Conservation (phyloP, 2,113 vertebrate species). For the Clarias gariepinus region DNA sequence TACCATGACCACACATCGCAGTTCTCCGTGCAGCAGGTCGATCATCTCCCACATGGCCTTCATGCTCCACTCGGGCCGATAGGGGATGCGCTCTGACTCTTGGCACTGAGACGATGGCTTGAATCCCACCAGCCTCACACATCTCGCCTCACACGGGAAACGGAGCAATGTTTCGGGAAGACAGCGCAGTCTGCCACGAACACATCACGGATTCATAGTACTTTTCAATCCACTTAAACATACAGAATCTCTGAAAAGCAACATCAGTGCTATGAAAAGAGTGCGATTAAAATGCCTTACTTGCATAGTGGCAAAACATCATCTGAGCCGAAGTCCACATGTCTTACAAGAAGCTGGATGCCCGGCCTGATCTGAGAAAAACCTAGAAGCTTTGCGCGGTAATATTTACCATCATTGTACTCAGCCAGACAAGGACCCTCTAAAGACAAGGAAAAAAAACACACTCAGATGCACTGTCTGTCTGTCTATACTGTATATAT, state of each 20-base stretch:
- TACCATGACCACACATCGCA: constrained; percentile 79
- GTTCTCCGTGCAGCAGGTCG: constrained; percentile 74
- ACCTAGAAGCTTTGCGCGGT: constrained; percentile 81
- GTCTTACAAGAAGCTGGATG: constrained; percentile 78
- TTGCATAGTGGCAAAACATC: constrained; percentile 75
- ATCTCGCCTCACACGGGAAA: constrained; percentile 76
- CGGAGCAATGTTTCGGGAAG: constrained; percentile 77
- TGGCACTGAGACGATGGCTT: constrained; percentile 69
- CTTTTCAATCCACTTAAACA: not conserved
- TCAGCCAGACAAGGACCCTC: constrained; percentile 86
- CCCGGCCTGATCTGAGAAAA: constrained; percentile 73
- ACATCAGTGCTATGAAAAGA: not conserved
- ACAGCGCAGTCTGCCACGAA: constrained; percentile 77
- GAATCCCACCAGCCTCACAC: constrained; percentile 80
- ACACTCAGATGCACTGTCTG: not conserved
- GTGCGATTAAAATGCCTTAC: constrained; percentile 63
- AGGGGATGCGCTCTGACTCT: constrained; percentile 74
- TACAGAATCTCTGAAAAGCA: not conserved
- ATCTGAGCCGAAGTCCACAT: constrained; percentile 89
- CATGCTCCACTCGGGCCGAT: constrained; percentile 85
- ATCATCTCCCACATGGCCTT: constrained; percentile 80
- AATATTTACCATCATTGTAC: constrained; percentile 85
- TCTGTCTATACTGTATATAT: no score
- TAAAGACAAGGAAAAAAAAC: constrained; percentile 58
- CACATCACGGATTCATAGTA: not conserved